These are phyloP conservation scores for Lagria hirta DNA, from an alignment of 2,888 invertebrate species.

Conservation along the genomic window DNA sequence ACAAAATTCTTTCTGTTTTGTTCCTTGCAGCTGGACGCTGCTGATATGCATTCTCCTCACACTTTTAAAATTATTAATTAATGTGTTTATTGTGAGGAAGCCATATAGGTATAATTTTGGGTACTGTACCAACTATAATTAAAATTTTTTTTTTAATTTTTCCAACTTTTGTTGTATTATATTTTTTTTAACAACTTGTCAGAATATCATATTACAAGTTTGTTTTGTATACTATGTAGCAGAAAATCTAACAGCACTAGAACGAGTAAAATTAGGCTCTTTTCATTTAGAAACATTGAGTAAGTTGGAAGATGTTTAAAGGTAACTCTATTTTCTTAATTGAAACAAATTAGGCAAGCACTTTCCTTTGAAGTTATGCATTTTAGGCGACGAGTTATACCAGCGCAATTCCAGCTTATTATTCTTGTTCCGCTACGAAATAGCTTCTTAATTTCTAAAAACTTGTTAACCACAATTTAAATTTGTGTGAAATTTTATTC, in stretches of 20 bases:
- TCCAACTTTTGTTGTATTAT: too few relatives aligned
- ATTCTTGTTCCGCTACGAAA: constrained; percentile 49
- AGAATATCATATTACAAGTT: too few relatives aligned
- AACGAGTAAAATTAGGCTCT: constrained; percentile 25
- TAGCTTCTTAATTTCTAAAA: constrained; percentile 52
- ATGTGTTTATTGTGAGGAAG: too few relatives aligned
- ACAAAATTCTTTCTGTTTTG: too few relatives aligned
- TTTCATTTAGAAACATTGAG: constrained; percentile 23
- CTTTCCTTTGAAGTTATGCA: constrained; percentile 48
- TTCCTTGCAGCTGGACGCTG: too few relatives aligned
- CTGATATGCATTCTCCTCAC: too few relatives aligned
- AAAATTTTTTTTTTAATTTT: too few relatives aligned
- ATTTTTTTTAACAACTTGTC: too few relatives aligned
- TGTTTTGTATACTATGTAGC: not conserved
- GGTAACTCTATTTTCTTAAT: constrained; percentile 51
- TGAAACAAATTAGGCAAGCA: constrained; percentile 50
- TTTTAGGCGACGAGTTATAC: constrained; percentile 39
- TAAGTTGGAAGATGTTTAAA: constrained; percentile 41
- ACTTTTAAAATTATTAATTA: too few relatives aligned
- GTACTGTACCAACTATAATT: too few relatives aligned
- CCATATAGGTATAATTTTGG: too few relatives aligned
- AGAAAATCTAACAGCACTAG: constrained; percentile 10
- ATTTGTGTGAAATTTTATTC: constrained; percentile 52
- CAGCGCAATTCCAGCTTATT: constrained; percentile 45
- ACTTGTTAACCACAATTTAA: constrained; percentile 53